A percentile compares a stretch with the other conserved stretches of the same genome.
These are phyloP conservation scores for Ochropleura leucogaster DNA, from an alignment of 2,888 invertebrate genomes.

Conservation along the genomic window DNA sequence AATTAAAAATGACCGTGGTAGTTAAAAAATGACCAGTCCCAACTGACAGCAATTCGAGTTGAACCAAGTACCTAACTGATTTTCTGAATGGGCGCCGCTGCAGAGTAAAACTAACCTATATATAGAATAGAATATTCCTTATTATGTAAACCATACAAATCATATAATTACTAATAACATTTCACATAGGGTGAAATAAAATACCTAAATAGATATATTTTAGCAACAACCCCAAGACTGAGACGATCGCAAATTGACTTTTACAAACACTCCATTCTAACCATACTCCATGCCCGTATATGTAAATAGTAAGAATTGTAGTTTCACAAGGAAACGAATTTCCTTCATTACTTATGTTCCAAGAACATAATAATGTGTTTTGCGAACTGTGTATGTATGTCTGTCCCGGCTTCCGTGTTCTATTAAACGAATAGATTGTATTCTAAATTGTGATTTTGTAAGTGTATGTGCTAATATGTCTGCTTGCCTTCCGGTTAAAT, in stretches of 20 bases:
- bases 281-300: conserved; percentile 26
- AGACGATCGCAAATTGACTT: too few relatives aligned
- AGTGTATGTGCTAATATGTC: conserved; percentile 29
- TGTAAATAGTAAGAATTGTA: conserved; percentile 64
- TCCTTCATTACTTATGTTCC: conserved; percentile 76
- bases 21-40: too few relatives aligned
- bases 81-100: too few relatives aligned
- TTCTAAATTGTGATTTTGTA: conserved; percentile 50
- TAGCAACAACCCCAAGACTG: neutral
- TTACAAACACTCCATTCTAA: conserved; percentile 32
- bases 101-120: too few relatives aligned
- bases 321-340: conserved; percentile 76
- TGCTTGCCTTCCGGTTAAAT: conserved; percentile 26
- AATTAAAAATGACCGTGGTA: too few relatives aligned
- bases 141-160: too few relatives aligned
- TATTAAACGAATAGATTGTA: conserved; percentile 50
- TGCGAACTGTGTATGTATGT: conserved; percentile 63
- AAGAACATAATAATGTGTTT: conserved; percentile 74
- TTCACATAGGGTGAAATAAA: too few relatives aligned
- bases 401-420: conserved; percentile 72
- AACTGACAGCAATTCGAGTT: too few relatives aligned
- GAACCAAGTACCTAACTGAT: too few relatives aligned
- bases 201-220: too few relatives aligned
- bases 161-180: too few relatives aligned
- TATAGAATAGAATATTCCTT: too few relatives aligned